Conservation (phyloP, 2,888 invertebrate species). For the Galerucella calmariensis region DNA sequence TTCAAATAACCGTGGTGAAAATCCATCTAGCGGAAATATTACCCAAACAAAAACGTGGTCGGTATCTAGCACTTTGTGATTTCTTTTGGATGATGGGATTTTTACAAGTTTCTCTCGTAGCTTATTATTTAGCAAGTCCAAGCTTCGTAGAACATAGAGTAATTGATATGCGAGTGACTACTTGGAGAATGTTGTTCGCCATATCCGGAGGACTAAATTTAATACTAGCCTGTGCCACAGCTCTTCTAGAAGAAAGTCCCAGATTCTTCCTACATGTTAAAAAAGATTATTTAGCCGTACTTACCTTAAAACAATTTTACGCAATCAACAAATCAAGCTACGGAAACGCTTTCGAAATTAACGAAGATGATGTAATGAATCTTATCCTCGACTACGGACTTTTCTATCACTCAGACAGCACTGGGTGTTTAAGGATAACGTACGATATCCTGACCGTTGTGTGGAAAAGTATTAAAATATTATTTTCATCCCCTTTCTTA, state of each 20-base stretch:
- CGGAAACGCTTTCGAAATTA: conserved; percentile 62
- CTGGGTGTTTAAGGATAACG: conserved; percentile 13
- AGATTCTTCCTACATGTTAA: conserved; percentile 61
- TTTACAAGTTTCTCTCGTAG: conserved; percentile 51
- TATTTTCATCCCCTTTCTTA: conserved; percentile 50
- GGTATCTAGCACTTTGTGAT: conserved; percentile 60
- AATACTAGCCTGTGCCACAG: conserved; percentile 61
- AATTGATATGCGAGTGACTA: conserved; percentile 57
- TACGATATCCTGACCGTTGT: conserved; percentile 38
- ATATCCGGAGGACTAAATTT: conserved; percentile 61
- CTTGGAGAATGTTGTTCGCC: conserved; percentile 65
- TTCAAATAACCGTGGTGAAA: conserved; percentile 58
- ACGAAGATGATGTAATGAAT: conserved; percentile 48
- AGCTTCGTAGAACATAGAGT: conserved; percentile 43
- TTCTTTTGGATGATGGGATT: conserved; percentile 62
- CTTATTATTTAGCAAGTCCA: conserved; percentile 43
- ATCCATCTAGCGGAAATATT: conserved; percentile 64
- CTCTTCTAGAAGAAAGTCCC: conserved; percentile 64
- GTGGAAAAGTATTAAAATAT: conserved; percentile 40
- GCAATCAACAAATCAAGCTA: conserved; percentile 66
- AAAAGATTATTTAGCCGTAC: conserved; percentile 58
- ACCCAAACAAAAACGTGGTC: conserved; percentile 60
- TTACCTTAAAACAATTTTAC: conserved; percentile 64
- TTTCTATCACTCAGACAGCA: conserved; percentile 42
- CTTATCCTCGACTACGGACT: conserved; percentile 51